Evolutionary conservation across 1,140 invertebrate genomes (phyloP), one percentile per base, ranked within the genome.

Genomic region (Ostrea edulis): DNA sequence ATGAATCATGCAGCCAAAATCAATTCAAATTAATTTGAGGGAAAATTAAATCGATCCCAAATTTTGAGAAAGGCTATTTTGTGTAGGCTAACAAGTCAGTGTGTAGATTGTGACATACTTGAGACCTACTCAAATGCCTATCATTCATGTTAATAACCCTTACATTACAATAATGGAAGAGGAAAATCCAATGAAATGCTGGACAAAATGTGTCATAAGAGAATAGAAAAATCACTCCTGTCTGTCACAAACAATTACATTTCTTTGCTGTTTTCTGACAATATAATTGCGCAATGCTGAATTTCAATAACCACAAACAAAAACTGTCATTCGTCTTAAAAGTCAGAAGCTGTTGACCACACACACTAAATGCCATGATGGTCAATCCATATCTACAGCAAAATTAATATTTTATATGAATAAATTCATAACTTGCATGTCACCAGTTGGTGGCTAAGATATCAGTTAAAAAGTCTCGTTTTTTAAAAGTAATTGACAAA

Each of bases 131-230:
- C 22, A 71, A 71, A 20, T 58, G 55, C 55, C 68, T 35, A 11
- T 71, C 0, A 71, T 35, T 11, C 29, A 9, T 44, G 35, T 71
- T 35, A 71, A 71, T 71, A 71, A 7, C 12, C 22, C 22, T 14
- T 71, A 71, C 29, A 71, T 71, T 71, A 8, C 68, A 71, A 71
- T 25, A 71, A 71, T 29, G 29, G 68, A 71, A 58, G 20, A 20
- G 55, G 8, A 58, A 71, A 71, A 71, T 71, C 25, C 29, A 35
- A 71, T 71, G 22, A 71, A 71, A 71, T 29, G n/a, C 55, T 71
- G 68, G 22, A 71, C 22, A 11, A 9, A 35, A 35, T 71, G 22
- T 71, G 68, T 71, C 68, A 29, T 25, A 71, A 71, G 25, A 35
- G 68, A 71, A 25, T 71, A 25, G 68, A 71, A 29, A 71, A 68